phyloP scores from a whole-genome alignment of 1,140 invertebrate species.

The Drosophila setifemur region DNA sequence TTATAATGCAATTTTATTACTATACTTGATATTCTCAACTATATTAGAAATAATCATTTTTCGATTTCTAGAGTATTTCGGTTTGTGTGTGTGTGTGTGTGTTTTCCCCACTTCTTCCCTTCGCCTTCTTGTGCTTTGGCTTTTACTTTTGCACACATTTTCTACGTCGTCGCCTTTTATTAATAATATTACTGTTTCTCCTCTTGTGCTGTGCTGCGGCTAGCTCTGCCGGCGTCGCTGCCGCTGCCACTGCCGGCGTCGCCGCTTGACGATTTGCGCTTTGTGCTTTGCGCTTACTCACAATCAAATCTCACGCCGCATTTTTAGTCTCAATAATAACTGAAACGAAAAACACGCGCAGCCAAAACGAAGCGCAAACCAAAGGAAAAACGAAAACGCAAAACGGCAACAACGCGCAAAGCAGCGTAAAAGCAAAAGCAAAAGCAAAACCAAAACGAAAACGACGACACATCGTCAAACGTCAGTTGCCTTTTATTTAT shows the following conservation, averaged over 20 bases:
- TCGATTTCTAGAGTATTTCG: neutral
- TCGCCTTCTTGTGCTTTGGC: constrained; percentile 26
- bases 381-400: constrained; percentile 30
- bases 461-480: constrained; percentile 58
- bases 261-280: constrained; percentile 50
- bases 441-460: constrained; percentile 28
- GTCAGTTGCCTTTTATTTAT: constrained; percentile 64
- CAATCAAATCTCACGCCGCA: constrained; percentile 82
- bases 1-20: too few species aligned
- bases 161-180: constrained; percentile 21
- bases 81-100: neutral
- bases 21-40: too few species aligned
- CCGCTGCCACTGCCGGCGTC: constrained; percentile 26
- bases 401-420: constrained; percentile 14
- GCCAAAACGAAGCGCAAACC: constrained; percentile 68
- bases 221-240: neutral
- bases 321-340: constrained; percentile 82
- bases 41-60: neutral
- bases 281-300: constrained; percentile 76
- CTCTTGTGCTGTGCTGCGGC: neutral
- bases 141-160: constrained; percentile 46
- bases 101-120: neutral
- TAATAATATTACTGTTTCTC: constrained; percentile 15
- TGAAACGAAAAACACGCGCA: constrained; percentile 78
- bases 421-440: constrained; percentile 19